Conservation (phyloP, 2,113 vertebrate species). For the Poecilia latipinna region DNA sequence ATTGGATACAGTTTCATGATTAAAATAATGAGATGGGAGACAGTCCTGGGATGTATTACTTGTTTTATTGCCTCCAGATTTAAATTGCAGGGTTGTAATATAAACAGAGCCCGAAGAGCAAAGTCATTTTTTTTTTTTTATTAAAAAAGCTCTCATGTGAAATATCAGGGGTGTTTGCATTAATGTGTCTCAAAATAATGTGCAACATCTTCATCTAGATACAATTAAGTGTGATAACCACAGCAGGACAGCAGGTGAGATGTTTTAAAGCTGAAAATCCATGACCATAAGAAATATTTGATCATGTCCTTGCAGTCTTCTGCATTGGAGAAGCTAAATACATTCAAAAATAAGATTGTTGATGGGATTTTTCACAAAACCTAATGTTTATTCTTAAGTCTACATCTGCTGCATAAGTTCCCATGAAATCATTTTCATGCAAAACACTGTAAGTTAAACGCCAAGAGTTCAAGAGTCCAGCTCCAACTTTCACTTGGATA, state of each 20-base stretch:
- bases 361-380: not conserved
- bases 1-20: slow-evolving; percentile 4
- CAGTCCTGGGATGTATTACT: not conserved
- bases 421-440: not conserved
- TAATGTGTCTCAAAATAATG: slow-evolving; percentile 1
- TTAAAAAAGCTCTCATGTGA: slow-evolving; percentile 22
- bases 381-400: not conserved
- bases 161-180: not conserved
- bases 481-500: slow-evolving; percentile 36
- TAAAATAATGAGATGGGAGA: slow-evolving; percentile 11
- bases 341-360: not conserved
- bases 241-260: not conserved
- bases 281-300: not conserved
- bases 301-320: not conserved
- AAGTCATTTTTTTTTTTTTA: slow-evolving; percentile 14
- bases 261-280: not conserved
- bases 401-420: not conserved
- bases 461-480: slow-evolving; percentile 26
- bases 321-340: not conserved
- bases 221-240: not conserved
- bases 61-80: not conserved
- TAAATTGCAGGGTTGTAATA: not conserved
- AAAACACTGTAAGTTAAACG: not conserved
- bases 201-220: not conserved
- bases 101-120: slow-evolving; percentile 5